Evolutionary conservation across 2,797 vertebrate species (phyloP), one percentile per base, ranked within the genome.

Genomic region (Sebastiscus tertius): DNA sequence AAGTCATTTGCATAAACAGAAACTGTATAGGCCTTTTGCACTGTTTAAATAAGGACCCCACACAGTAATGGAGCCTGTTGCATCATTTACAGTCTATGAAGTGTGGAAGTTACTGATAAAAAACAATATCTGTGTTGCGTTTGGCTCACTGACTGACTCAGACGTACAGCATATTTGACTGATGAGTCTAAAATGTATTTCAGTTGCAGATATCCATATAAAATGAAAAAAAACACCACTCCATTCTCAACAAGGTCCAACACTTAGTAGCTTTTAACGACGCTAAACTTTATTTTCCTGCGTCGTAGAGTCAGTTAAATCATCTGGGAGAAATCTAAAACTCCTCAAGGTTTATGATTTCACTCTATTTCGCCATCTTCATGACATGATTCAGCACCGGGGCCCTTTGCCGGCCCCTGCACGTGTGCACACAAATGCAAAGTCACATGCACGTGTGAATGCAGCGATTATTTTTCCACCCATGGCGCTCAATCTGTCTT

Each of bases 271-370:
- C 49, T 63, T 65, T 78, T 27, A 13, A 52, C 2, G 1, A 29
- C 0, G 0, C 36, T 62, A 24, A 70, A 36, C 49, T 68, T 31
- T 24, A 12, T 14, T 75, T n/a, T n/a, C 63, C 24, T 60, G 39
- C 29, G 5, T 4, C 0, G 0, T 63, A 16, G 11, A 60, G 39
- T 70, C 61, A 13, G 34, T 54, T 62, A 31, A 80, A 3, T 77
- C 33, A 68, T 85, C 77, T 87, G 77, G 61, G 22, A 77, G 67
- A 33, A 24, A 77, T 82, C 31, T 64, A 56, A 72, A 56, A 24
- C 20, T 46, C 39, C 54, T 69, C 31, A 36, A 67, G 70, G 49
- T 78, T 80, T 56, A 42, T 82, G 20, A 77, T 82, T 73, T 85
- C 39, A 68, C 54, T 67, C 18, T 59, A 12, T 82, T 85, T 81